phyloP scores from a whole-genome alignment of 2,113 vertebrate species.

The Phyllostomus discolor region DNA sequence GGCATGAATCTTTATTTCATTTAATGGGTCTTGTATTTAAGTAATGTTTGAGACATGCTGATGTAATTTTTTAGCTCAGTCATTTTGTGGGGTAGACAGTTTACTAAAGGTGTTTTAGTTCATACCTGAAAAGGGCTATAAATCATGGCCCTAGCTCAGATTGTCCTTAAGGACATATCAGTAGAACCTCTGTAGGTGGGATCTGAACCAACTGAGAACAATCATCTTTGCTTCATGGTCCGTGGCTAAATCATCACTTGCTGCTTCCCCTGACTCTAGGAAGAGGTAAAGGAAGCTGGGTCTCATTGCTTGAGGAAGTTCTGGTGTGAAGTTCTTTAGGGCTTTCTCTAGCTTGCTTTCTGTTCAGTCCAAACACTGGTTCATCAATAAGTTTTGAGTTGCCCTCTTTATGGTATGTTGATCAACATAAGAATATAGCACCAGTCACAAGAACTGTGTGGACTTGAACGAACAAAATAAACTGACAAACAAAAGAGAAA shows the following conservation, averaged over 20 bases:
- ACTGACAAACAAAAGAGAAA: no score
- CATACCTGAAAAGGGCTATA: not conserved
- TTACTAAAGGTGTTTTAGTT: not conserved
- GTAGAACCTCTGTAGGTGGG: not conserved
- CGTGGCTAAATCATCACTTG: not conserved
- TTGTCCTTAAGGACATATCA: not conserved
- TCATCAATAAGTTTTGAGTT: not conserved
- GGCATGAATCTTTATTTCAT: conserved; percentile 29
- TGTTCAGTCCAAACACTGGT: not conserved
- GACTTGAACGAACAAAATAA: no score
- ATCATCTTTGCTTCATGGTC: not conserved
- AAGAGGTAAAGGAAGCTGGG: not conserved
- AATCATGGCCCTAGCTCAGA: not conserved
- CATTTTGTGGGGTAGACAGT: not conserved
- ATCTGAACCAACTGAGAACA: not conserved
- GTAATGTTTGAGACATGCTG: conserved; percentile 14
- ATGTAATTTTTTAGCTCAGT: conserved; percentile 29
- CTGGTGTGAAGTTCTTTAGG: not conserved
- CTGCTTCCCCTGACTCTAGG: not conserved
- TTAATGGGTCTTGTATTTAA: not conserved
- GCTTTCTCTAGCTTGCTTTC: not conserved
- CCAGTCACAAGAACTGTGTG: not conserved
- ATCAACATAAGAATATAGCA: not conserved
- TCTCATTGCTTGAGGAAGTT: not conserved
- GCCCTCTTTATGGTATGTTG: not conserved